Evolutionary conservation across 2,888 invertebrate genomes (phyloP), one percentile per base, ranked within the genome.

Genomic region (Brachyptera risi): DNA sequence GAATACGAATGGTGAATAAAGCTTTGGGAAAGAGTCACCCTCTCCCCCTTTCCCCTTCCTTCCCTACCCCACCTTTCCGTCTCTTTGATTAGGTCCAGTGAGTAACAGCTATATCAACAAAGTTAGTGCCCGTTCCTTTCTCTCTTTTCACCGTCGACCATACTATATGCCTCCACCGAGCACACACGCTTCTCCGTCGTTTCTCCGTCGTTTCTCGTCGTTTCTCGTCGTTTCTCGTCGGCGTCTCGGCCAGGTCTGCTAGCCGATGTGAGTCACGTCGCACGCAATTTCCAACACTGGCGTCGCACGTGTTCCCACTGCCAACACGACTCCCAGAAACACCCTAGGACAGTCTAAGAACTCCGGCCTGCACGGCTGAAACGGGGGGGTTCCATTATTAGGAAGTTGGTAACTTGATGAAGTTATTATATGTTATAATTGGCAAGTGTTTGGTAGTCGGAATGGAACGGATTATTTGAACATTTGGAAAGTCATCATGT

Each of bases 231-330:
- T 54, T 19, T 21, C 35, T 24, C 54, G 35, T 37, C 35, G 37
- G 35, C 54, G 35, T 37, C 37, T 15, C 35, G 23, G 17, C 35
- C 19, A 31, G 21, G 54, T 31, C 54, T 19, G 4, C 24, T 15
- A 5, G 13, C 7, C 17, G 7, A 54, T 54, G 54, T 31, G 21
- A 37, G 54, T 54, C 54, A 54, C 54, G 54, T 54, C 54, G 17
- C 54, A 21, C 54, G 54, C 54, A 54, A 54, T 54, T 51, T 54
- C 54, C 54, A 37, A 37, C 54, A 37, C 54, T 54, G 54, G 37
- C 23, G 37, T 15, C 37, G 54, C 37, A 37, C 54, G 54, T 54
- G 54, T 21, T 23, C n/a, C 11, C 35, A 31, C 35, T 54, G 37
- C 54, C 35, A 54, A 35, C 21, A 9, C 13, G 37, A n/a, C 54